Evolutionary conservation across 2,797 vertebrate genomes (phyloP), one percentile per base, ranked within the genome.

Genomic region (Oryzias dopingdopingensis): DNA sequence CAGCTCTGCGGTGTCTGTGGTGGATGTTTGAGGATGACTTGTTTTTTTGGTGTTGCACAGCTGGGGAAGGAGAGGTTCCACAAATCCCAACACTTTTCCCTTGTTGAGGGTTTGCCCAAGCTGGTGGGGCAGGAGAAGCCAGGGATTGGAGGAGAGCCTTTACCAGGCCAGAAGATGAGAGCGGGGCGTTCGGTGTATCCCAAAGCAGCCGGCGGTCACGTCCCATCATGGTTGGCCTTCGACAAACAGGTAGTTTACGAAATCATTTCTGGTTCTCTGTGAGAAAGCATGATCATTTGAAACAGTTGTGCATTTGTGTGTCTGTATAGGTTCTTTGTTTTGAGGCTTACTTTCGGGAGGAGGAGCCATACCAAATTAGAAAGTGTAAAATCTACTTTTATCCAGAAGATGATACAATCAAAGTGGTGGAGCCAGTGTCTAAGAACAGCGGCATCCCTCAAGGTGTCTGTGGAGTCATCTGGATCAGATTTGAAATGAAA

Each of bases 381-480:
- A 87, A 83, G 24, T 95, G 93, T 80, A 94, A 95, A 70, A 96
- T 97, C 86, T 94, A 89, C 84, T 98, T 96, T 86, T 95, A 92
- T 86, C 89, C 86, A 76, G 96, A 97, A 81, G 96, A 98, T 76
- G 94, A 95, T 67, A 98, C 95, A 71, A 91, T 98, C 76, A 90
- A 95, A 88, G 95, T 98, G 66, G 82, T 91, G 79, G 96, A 98
- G 85, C 94, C 94, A 0, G 53, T 73, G 48, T 23, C 87, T 65
- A 91, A 90, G 90, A 95, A 98, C 65, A 96, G 95, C 20, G 94
- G 94, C 67, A 88, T 96, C 40, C 74, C 52, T 78, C 96, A 97
- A 92, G 96, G 96, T 98, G 40, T 65, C 57, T 49, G 45, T 48
- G 14, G 17, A 14, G 8, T 13, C 1, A 6, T 1, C 6, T 12